Evolutionary conservation across 2,888 invertebrate genomes (phyloP).

Genomic region (Vesta saturnalis): DNA sequence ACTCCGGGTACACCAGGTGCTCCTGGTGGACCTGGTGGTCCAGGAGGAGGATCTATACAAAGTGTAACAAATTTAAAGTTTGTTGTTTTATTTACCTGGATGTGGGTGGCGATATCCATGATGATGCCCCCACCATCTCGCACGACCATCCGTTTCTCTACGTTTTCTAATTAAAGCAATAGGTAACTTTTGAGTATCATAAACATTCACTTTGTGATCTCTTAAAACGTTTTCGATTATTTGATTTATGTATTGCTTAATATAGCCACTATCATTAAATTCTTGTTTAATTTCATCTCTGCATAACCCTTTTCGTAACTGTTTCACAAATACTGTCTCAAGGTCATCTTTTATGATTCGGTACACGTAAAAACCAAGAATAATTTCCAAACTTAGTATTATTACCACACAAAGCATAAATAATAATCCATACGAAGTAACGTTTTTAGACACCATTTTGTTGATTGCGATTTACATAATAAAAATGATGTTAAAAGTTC

Average conservation of each 20-base stretch:
- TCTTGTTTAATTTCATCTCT: conserved; percentile 3
- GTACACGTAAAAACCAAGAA: not conserved
- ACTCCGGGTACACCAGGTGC: not conserved
- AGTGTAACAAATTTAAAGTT: not conserved
- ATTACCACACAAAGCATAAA: not conserved
- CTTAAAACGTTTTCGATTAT: not conserved
- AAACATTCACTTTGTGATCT: not conserved
- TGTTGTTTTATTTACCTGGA: not conserved
- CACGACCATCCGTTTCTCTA: not conserved
- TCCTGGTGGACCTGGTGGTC: conserved; percentile 12
- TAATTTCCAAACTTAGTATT: not conserved
- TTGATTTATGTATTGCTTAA: not conserved
- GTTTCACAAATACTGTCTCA: not conserved
- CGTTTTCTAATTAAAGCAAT: not conserved
- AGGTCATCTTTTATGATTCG: not conserved
- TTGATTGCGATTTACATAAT: not conserved
- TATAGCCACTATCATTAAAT: not conserved
- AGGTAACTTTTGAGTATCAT: not conserved
- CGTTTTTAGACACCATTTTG: not conserved
- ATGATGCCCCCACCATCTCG: not conserved
- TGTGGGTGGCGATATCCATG: not conserved
- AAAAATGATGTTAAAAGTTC: not conserved
- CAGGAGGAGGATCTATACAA: not conserved
- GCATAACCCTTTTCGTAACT: not conserved
- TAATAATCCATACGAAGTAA: not conserved